Percentiles rank a stretch among this genome's conserved stretches.
These are phyloP conservation scores for Potamilus streckersoni DNA, from an alignment of 1,140 invertebrate genomes.

Conservation along the genomic window DNA sequence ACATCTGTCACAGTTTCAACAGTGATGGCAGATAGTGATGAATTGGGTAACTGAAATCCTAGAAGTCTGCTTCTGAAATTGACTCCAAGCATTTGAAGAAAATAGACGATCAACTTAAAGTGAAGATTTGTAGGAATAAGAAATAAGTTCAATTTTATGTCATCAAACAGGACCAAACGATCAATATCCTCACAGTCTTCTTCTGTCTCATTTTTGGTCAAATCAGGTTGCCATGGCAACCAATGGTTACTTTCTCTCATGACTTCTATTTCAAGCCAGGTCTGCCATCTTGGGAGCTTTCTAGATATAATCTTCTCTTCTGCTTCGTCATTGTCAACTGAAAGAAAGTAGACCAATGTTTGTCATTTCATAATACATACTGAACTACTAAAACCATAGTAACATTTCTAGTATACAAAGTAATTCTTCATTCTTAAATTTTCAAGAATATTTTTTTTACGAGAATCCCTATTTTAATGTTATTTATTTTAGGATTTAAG, in stretches of 20 bases:
- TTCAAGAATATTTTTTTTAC: too few relatives aligned
- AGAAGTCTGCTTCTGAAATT: neutral
- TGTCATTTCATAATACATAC: too few relatives aligned
- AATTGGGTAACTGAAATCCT: neutral
- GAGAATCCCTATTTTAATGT: too few relatives aligned
- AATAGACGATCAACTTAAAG: conserved; percentile 58
- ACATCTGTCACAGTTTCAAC: too few relatives aligned
- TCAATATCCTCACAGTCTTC: conserved; percentile 70
- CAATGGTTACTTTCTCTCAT: conserved; percentile 64
- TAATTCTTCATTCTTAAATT: too few relatives aligned
- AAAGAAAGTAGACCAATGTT: neutral
- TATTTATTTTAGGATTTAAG: too few relatives aligned
- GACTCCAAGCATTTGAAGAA: conserved; percentile 65
- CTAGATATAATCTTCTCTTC: conserved; percentile 51
- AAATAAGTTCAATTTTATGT: conserved; percentile 65
- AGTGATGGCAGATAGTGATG: too few relatives aligned
- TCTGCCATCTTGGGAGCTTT: conserved; percentile 42
- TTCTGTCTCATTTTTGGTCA: conserved; percentile 56
- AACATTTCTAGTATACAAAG: too few relatives aligned
- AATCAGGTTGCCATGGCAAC: conserved; percentile 68
- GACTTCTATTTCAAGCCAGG: conserved; percentile 69
- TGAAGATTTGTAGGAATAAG: conserved; percentile 48
- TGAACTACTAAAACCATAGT: too few relatives aligned
- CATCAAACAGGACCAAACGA: conserved; percentile 68
- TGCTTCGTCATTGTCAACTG: conserved; percentile 51